These are phyloP conservation scores for Lobophora halterata DNA, from an alignment of 2,888 invertebrate species.

Conservation along the genomic window DNA sequence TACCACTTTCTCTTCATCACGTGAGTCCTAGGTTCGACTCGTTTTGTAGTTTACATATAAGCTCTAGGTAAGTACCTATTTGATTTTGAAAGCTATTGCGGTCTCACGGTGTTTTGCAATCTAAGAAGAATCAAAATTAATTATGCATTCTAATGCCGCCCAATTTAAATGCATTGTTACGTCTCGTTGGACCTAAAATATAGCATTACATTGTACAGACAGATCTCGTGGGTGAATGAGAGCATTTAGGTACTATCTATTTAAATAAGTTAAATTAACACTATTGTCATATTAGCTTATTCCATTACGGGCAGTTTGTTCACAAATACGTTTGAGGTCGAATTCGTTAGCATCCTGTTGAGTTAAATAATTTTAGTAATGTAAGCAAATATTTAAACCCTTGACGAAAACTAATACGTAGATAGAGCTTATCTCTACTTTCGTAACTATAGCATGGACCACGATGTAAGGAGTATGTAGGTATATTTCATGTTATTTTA, in stretches of 20 bases:
- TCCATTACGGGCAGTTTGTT: constrained; percentile 22
- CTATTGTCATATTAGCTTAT: constrained; percentile 19
- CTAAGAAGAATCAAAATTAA: no score
- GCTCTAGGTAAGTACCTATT: constrained; percentile 2
- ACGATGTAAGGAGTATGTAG: not conserved
- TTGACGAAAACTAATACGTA: constrained; percentile 7
- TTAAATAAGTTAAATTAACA: constrained; percentile 9
- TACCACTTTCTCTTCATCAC: constrained; percentile 34
- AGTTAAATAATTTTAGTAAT: constrained; percentile 25
- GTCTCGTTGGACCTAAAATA: not conserved
- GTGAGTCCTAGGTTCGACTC: constrained; percentile 19
- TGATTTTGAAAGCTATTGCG: constrained; percentile 3
- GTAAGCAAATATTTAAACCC: constrained; percentile 28
- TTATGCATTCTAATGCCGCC: no score
- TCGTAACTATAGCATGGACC: not conserved
- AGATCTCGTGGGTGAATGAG: not conserved
- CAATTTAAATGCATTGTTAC: not conserved
- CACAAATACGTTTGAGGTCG: constrained; percentile 29
- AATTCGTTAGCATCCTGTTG: constrained; percentile 29
- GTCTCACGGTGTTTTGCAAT: not conserved
- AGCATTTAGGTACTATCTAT: constrained; percentile 1
- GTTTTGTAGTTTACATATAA: not conserved
- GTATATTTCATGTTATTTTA: no score
- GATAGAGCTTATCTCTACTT: constrained; percentile 2
- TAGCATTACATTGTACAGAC: not conserved